Base-by-base conservation (phyloP, 1,140 invertebrate species). In the Neuroterus valhalla region DNA sequence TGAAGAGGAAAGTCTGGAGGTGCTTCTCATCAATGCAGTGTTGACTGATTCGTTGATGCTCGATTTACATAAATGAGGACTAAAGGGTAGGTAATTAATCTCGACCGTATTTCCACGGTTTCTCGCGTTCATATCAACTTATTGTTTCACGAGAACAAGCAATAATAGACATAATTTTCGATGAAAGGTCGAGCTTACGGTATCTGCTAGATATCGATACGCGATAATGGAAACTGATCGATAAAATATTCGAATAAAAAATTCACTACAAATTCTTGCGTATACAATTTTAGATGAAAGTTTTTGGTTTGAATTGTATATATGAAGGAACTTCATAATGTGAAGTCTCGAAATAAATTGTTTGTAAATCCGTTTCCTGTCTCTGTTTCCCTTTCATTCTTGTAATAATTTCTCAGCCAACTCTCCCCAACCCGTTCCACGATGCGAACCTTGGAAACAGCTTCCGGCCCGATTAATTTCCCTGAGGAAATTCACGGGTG, bases 401-500 rank as follows among this genome's bases (percentile, higher is more conserved):
- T 55, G 21, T 23, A 55, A 55, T 55, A 55, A 55, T 55, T 55
- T 55, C 26, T 31, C 11, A 55, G 12, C 26, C 15, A 23, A 55
- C 52, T 10, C 12, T 55, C 23, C 23, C 21, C 42, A 67, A 42
- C 38, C 45, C 55, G 21, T 11, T 10, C 62, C 38, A 42, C 67
- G 71, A 71, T 77, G 71, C 71, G 72, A 75, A 68, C 74, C 66
- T 52, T 50, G 72, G 75, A 66, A 75, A 76, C 72, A 74, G 79
- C 74, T 76, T 74, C 77, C 76, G 71, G 72, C 52, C 66, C 75
- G 77, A 77, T 80, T 84, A 84, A 83, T 83, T 83, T 84, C 80
- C 81, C 79, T 69, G 77, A 84, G 81, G 83, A 84, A 84, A 84
- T 82, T 84, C 76, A 68, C 78, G 72, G 76, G 66, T 76, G 80